Base-by-base conservation (phyloP, 2,113 vertebrate genomes). In the Lycaon pictus region DNA sequence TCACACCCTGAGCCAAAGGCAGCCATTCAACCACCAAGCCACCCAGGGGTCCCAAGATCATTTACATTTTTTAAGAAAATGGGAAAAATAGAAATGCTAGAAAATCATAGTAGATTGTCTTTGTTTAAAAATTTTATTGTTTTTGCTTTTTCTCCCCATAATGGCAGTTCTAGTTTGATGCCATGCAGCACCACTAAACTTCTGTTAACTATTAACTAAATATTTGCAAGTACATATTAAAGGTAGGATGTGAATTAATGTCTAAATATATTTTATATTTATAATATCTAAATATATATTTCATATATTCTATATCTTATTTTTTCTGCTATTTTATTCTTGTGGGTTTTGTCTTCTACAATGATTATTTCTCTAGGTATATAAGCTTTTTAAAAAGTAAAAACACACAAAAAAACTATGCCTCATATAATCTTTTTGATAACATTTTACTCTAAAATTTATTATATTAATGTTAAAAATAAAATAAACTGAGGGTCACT, bases 1-100 rank as follows among this genome's bases (percentile, higher is more conserved):
- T 43, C 43, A 43, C 43, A 43, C 43, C 43, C 43, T 43, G 43
- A 7, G 6, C 43, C 43, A 43, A 43, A 43, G 7, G 43, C 43
- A 43, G 7, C 43, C 7, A 0, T 43, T 43, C 43, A 43, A 43
- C 43, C 43, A 43, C 43, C 7, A 6, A 43, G 6, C 43, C 43
- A 43, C 43, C 43, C 43, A 43, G 43, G 43, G 43, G 43, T 1
- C 43, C 43, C 43, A 43, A 43, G 43, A 80, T 22, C 11, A 13
- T 63, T 86, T 88, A 79, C 16, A 16, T 53, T 86, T 95, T 90
- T 95, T 51, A 94, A 95, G 32, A 72, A 48, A 87, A 11, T 4
- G 35, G 32, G 43, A 27, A 80, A 97, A 80, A 84, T 56, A 93
- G 32, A 93, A 95, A 20, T 62, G 22, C 43, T 85, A 11, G 29